A percentile compares a stretch with the other conserved stretches of the same genome.
phyloP scores from a whole-genome alignment of 2,888 invertebrate species.

The Acanthosoma haemorrhoidale region DNA sequence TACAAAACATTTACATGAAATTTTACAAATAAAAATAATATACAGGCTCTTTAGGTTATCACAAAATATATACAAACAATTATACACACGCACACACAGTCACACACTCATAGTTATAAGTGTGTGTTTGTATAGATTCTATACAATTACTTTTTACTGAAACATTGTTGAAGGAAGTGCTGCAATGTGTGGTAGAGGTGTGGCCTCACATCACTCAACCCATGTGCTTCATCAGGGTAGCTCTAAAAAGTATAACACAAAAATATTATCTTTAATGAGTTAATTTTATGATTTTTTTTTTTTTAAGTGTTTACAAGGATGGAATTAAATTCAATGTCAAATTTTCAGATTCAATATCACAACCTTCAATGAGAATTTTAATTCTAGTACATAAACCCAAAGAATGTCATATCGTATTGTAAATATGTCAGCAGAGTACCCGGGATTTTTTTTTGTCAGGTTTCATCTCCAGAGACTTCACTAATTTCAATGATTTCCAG shows the following conservation, averaged over 20 bases:
- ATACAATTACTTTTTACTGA: conserved; percentile 41
- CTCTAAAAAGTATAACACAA: conserved; percentile 58
- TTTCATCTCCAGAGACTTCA: no score
- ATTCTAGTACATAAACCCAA: no score
- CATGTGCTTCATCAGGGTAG: conserved; percentile 91
- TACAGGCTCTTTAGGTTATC: conserved; percentile 1
- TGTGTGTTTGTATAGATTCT: background rate
- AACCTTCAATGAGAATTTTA: background rate
- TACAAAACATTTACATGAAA: conserved; percentile 23
- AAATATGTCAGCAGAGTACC: no score
- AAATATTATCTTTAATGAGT: no score
- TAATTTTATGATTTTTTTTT: no score
- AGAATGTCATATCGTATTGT: no score
- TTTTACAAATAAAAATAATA: conserved; percentile 20
- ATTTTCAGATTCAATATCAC: background rate
- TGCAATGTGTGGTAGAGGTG: conserved; percentile 88
- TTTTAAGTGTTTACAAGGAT: no score
- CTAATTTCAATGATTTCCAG: no score
- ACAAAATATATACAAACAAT: conserved; percentile 19
- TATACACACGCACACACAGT: background rate
- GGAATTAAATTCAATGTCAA: no score
- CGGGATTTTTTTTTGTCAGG: no score
- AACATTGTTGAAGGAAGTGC: conserved; percentile 67
- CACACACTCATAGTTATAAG: no score
- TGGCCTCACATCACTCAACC: conserved; percentile 70